A percentile compares a stretch with the other conserved stretches of the same genome.
Conservation (phyloP, 2,797 vertebrate species). For the Atherinosoma microstoma region DNA sequence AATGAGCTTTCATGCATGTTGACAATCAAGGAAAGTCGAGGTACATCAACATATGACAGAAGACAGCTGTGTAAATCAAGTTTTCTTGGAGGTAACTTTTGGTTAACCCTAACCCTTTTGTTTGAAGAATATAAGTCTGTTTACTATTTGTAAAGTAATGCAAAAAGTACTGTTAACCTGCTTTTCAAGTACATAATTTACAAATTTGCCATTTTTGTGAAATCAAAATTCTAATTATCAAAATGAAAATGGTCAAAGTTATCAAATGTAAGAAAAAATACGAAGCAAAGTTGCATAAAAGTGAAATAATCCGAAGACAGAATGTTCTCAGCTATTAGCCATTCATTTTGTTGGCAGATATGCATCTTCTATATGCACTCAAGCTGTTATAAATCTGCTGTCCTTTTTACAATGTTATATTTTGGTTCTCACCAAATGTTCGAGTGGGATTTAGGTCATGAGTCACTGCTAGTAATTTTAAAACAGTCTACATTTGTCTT, state of each 20-base stretch:
- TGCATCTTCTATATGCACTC: neutral
- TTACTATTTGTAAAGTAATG: neutral
- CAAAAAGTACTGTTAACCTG: neutral
- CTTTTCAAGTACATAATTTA: neutral
- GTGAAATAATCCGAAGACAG: neutral
- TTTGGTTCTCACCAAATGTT: neutral
- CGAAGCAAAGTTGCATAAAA: neutral
- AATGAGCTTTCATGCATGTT: neutral
- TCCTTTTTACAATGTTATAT: neutral
- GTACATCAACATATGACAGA: neutral
- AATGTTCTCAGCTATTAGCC: neutral
- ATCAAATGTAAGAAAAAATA: neutral
- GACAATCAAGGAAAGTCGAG: neutral
- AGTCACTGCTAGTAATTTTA: neutral
- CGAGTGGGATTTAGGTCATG: neutral
- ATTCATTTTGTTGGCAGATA: neutral
- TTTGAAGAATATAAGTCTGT: no score
- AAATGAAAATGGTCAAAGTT: neutral
- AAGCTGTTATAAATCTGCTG: neutral
- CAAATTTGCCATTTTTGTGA: neutral
- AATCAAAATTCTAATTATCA: neutral
- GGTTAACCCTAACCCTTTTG: no score
- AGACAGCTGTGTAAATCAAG: neutral
- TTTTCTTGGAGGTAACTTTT: neutral
- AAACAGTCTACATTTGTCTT: neutral